phyloP scores from a whole-genome alignment of 2,888 invertebrate genomes.

The Acrobasis consociella region DNA sequence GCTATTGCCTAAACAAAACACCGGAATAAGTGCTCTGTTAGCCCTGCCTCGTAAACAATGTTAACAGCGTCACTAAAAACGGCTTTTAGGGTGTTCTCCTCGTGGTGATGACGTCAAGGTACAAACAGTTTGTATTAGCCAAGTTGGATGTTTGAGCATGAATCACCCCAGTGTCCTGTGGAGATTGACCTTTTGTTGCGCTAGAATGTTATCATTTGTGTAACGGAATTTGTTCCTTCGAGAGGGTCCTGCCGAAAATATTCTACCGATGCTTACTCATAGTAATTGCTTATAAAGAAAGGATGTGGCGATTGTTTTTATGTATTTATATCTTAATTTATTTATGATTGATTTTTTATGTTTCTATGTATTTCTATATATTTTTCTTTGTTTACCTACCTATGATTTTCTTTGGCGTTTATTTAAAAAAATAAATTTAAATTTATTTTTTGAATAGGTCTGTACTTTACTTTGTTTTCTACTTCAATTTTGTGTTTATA shows the following conservation, averaged over 20 bases:
- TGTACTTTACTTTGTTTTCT: too few relatives aligned
- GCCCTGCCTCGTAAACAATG: neutral
- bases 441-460: too few relatives aligned
- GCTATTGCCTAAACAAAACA: neutral
- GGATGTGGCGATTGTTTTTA: too few relatives aligned
- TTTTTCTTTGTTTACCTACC: too few relatives aligned
- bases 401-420: too few relatives aligned
- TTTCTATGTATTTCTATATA: too few relatives aligned
- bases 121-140: constrained; percentile 3
- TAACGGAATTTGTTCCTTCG: neutral
- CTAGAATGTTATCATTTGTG: neutral
- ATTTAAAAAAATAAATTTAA: too few relatives aligned
- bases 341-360: too few relatives aligned
- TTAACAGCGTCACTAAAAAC: constrained; percentile 7
- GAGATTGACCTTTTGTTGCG: neutral
- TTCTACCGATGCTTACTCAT: neutral
- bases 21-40: neutral
- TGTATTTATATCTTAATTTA: too few relatives aligned
- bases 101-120: constrained; percentile 9
- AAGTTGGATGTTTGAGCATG: neutral
- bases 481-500: too few relatives aligned
- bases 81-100: constrained; percentile 10
- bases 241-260: neutral
- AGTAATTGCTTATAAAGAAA: too few relatives aligned
- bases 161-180: neutral